Percentiles rank a stretch among this genome's conserved stretches.
phyloP scores from a whole-genome alignment of 2,888 invertebrate genomes.

The Neoascia interrupta region DNA sequence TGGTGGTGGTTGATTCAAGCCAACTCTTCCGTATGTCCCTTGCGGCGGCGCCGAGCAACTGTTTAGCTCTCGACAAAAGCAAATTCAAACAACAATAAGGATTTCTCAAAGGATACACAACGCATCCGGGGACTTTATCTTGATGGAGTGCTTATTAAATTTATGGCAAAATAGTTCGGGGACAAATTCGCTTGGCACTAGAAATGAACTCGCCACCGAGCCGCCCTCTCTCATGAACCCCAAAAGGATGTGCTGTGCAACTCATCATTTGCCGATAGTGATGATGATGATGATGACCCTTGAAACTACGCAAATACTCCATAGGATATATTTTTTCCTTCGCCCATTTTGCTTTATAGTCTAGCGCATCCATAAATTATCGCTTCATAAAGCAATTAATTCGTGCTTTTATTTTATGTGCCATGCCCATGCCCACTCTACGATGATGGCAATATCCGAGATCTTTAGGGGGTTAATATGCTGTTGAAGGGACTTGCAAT shows the following conservation, averaged over 20 bases:
- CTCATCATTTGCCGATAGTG: slow-evolving; percentile 37
- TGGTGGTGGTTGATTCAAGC: slow-evolving; percentile 8
- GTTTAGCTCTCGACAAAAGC: slow-evolving; percentile 18
- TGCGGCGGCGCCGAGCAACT: slow-evolving; percentile 7
- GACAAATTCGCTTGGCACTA: slow-evolving; percentile 46
- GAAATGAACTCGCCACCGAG: slow-evolving; percentile 10
- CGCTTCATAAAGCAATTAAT: slow-evolving; percentile 79
- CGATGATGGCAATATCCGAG: slow-evolving; percentile 53
- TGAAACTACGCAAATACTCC: slow-evolving; percentile 51
- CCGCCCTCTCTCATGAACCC: slow-evolving; percentile 27
- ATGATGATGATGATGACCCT: slow-evolving; percentile 65
- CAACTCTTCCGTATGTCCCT: slow-evolving; percentile 1
- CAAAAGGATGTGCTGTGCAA: slow-evolving; percentile 4
- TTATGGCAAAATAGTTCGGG: slow-evolving; percentile 73
- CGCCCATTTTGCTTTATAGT: slow-evolving; percentile 72
- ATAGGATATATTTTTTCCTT: slow-evolving; percentile 33
- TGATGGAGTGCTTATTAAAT: slow-evolving; percentile 76
- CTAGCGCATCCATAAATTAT: slow-evolving; percentile 77
- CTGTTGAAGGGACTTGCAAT: slow-evolving; percentile 60
- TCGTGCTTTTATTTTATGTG: slow-evolving; percentile 72
- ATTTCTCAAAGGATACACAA: slow-evolving; percentile 51
- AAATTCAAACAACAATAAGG: slow-evolving; percentile 32
- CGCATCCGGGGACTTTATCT: slow-evolving; percentile 71
- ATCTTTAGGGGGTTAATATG: slow-evolving; percentile 66
- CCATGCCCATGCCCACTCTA: slow-evolving; percentile 47